Base-by-base conservation (phyloP, 2,113 vertebrate genomes). In the Uropsilus gracilis region DNA sequence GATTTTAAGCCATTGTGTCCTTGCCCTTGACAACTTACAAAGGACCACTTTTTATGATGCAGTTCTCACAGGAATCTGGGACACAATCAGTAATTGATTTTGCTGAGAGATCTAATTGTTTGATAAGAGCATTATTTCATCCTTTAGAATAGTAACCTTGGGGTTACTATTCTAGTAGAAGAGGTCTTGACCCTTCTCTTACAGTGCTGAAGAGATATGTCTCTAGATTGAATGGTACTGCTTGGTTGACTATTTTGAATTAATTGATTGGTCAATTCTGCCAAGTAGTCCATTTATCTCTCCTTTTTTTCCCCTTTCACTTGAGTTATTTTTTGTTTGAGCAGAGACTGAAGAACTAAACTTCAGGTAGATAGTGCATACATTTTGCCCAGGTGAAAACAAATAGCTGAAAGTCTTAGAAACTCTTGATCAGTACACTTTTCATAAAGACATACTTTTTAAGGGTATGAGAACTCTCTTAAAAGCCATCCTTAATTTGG, bases 81-180 rank as follows among this genome's bases (percentile, higher is more conserved):
- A 91, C 86, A 93, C 50, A 90, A 94, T 96, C 94, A 95, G 96
- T 94, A 96, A 97, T 97, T 97, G 96, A 93, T 95, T 97, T 96
- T 95, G 71, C 82, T 78, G 71, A 87, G 92, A 44, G 94, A 97
- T 96, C 85, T 97, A 96, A 97, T 97, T 97, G 96, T 96, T 95
- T 94, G 96, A 97, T 97, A 97, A 96, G 92, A 93, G 89, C 91
- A 95, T 97, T 95, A 95, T 96, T 96, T 97, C 91, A 95, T 94
- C 44, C 84, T 93, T 94, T 96, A 97, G 93, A 96, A 73, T 72
- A 85, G 66, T 88, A 87, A 97, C 94, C 91, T 97, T 97, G 96
- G 86, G 83, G 81, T n/a, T n/a, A n/a, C n/a, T n/a, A n/a, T n/a
- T n/a, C n/a, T n/a, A n/a, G n/a, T n/a, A n/a, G 66, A 93, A 94